These are phyloP conservation scores for Triplophysa yarkandensis DNA, from an alignment of 2,797 vertebrate genomes.

Conservation along the genomic window DNA sequence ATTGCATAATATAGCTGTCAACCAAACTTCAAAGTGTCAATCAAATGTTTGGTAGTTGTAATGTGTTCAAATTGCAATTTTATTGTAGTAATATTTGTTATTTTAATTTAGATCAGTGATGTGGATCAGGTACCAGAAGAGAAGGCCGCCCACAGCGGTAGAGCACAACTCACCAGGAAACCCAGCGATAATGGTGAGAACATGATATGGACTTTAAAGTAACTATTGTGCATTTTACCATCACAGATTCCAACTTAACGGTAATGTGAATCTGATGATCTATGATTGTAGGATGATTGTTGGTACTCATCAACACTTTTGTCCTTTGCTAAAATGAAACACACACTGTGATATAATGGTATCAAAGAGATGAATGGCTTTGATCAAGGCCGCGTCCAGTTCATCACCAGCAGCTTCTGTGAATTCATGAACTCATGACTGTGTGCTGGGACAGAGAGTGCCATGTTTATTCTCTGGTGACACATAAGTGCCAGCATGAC, in stretches of 20 bases:
- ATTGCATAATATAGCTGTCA: constrained; percentile 1
- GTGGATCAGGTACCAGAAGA: constrained; percentile 92
- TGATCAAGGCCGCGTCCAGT: background rate
- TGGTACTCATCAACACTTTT: background rate
- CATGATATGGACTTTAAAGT: background rate
- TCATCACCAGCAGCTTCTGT: constrained; percentile 3
- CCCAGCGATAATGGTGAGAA: constrained; percentile 89
- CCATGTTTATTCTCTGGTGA: constrained; percentile 14
- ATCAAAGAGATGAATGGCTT: background rate
- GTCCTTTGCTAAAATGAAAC: background rate
- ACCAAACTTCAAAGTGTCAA: no score
- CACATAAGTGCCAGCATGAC: constrained; percentile 31
- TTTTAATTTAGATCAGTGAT: constrained; percentile 81
- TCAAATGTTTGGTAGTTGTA: no score
- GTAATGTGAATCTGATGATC: background rate
- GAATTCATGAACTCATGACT: background rate
- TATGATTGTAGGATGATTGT: no score
- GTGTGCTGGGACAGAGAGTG: constrained; percentile 1
- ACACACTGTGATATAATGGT: background rate
- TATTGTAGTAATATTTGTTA: constrained; percentile 13
- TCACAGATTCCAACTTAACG: background rate
- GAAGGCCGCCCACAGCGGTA: constrained; percentile 75
- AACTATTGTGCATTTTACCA: background rate
- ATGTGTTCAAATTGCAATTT: background rate
- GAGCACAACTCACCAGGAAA: constrained; percentile 80